Evolutionary conservation across 2,113 vertebrate species (phyloP).

Genomic region (Apteryx owenii): DNA sequence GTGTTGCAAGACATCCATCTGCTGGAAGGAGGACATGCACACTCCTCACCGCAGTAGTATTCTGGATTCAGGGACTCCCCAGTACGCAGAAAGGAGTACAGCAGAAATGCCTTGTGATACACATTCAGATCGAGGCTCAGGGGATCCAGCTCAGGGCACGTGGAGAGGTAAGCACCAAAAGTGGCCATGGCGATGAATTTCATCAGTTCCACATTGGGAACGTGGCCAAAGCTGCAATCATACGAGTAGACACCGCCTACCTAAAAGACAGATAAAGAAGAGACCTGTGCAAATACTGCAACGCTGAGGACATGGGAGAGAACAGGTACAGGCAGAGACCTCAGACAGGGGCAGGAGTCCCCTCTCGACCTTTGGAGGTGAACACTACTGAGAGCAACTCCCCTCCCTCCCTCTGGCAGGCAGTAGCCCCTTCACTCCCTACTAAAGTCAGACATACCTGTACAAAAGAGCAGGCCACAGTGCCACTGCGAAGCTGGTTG

Average conservation of each 20-base stretch:
- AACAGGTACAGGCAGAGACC: not conserved
- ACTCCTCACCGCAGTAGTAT: conserved; percentile 89
- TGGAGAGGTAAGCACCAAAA: conserved; percentile 94
- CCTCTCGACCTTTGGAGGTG: not conserved
- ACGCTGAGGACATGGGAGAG: not conserved
- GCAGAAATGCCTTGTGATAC: conserved; percentile 94
- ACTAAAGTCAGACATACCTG: conserved; percentile 80
- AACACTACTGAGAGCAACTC: fast-evolving
- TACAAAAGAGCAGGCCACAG: conserved; percentile 95
- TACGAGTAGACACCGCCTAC: conserved; percentile 96
- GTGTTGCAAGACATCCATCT: not conserved
- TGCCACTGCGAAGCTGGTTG: conserved; percentile 95
- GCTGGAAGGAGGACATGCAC: not conserved
- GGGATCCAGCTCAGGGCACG: conserved; percentile 86
- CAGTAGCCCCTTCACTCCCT: not conserved
- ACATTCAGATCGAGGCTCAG: conserved; percentile 87
- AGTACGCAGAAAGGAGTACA: conserved; percentile 93
- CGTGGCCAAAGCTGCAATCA: conserved; percentile 96
- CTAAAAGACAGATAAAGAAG: conserved; percentile 64
- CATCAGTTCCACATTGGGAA: conserved; percentile 98
- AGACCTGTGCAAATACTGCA: not conserved
- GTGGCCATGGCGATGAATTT: conserved; percentile 98
- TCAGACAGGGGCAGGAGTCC: not conserved
- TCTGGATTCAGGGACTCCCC: conserved; percentile 93
- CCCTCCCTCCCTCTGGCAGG: not conserved